Evolutionary conservation across 2,113 vertebrate species (phyloP).

Genomic region (Antigone vipio): DNA sequence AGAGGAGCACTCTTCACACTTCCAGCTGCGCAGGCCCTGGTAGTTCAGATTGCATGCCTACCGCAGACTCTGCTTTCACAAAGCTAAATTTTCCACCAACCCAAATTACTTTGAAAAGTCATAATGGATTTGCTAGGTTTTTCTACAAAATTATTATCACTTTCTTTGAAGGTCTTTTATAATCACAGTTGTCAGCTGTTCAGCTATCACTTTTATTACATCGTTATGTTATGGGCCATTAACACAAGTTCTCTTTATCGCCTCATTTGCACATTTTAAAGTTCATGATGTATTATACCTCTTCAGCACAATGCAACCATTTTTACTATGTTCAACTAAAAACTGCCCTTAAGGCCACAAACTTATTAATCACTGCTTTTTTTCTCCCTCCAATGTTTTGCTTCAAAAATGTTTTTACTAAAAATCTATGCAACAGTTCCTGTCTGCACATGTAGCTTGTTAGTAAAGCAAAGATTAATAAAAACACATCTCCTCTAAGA

Average conservation of each 20-base stretch:
- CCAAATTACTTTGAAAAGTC: neutral
- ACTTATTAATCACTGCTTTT: neutral
- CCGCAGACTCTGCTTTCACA: neutral
- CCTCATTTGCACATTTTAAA: neutral
- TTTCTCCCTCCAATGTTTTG: accelerated
- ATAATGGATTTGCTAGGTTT: neutral
- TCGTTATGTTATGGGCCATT: neutral
- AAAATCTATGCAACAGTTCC: neutral
- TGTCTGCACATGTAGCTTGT: neutral
- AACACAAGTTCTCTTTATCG: neutral
- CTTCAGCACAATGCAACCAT: neutral
- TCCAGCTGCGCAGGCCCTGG: neutral
- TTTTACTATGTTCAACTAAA: neutral
- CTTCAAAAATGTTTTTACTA: neutral
- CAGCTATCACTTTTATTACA: neutral
- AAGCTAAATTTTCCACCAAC: neutral
- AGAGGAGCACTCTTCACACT: neutral
- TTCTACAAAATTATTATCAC: neutral
- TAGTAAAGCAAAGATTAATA: neutral
- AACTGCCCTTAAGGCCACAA: neutral
- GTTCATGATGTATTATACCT: neutral
- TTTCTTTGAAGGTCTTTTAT: neutral
- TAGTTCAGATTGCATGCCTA: neutral
- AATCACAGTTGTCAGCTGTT: neutral
- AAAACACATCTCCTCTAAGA: neutral